Evolutionary conservation across 2,797 vertebrate genomes (phyloP).

Genomic region (Poeciliopsis turneri): DNA sequence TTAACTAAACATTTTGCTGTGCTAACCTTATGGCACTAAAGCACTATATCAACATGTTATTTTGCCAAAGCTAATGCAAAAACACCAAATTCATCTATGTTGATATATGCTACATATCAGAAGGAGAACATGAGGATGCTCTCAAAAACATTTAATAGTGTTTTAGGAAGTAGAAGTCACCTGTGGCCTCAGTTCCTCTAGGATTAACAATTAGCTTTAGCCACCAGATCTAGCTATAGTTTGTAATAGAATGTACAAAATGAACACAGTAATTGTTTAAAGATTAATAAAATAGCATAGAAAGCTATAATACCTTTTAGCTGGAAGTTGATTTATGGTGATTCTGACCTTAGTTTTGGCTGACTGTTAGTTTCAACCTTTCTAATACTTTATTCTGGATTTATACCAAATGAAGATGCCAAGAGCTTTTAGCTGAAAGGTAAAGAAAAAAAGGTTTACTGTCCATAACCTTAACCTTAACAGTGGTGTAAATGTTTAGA

Average conservation of each 20-base stretch:
- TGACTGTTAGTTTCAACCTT: background rate
- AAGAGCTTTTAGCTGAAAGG: background rate
- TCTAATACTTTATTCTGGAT: background rate
- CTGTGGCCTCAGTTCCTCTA: background rate
- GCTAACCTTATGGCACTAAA: too few relatives aligned
- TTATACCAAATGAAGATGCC: constrained; percentile 1
- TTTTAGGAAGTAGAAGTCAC: background rate
- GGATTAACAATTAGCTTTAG: background rate
- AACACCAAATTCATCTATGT: too few relatives aligned
- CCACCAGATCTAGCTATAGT: background rate
- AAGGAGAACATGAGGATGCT: too few relatives aligned
- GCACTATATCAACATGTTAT: too few relatives aligned
- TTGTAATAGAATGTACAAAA: background rate
- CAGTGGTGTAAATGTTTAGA: constrained; percentile 34
- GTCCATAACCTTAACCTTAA: background rate
- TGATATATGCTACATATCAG: too few relatives aligned
- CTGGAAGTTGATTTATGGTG: background rate
- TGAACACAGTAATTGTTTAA: background rate
- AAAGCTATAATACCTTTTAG: background rate
- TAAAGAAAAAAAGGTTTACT: background rate
- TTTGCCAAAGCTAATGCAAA: too few relatives aligned
- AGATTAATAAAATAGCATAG: background rate
- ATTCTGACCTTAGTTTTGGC: background rate
- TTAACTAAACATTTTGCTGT: too few relatives aligned
- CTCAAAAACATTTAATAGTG: background rate